Evolutionary conservation across 2,888 invertebrate species (phyloP), one percentile per base, ranked within the genome.

Genomic region (Clostera curtula): DNA sequence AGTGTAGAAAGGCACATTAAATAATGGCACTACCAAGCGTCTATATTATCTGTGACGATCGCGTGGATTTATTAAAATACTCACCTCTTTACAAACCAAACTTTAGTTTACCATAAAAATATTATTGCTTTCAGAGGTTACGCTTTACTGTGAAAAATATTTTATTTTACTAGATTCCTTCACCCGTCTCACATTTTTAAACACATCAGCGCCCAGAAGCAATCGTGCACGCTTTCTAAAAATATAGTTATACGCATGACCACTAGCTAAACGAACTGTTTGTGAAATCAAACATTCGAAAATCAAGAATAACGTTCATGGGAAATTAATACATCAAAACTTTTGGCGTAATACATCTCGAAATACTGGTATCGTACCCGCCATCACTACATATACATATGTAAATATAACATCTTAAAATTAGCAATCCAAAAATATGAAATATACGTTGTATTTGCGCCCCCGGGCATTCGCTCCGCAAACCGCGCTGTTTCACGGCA

Each of bases 361-460:
- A 79, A 82, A 80, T 80, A 82, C 77, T 80, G 79, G 62, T 60
- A 60, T 65, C 60, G 80, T 79, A 80, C 68, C 59, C 82, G 82
- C 83, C 80, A 63, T 66, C 59, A 72, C 80, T 80, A 82, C 82
- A 76, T 80, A 79, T 80, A 82, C 71, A 83, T 82, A 82, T 82
- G 79, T 82, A 83, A 83, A 83, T 83, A 82, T 82, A 83, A 80
- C 79, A 76, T 83, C 83, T 82, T 83, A 83, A 83, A 82, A 80
- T 80, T 82, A 83, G 83, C 82, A 71, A 82, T 83, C 83, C 83
- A 83, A 83, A 83, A 83, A 83, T 83, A 83, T 79, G 79, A 83
- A 83, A 80, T 83, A 82, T 83, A 79, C 82, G 75, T 73, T 72
- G 75, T 75, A 67, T 73, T 69, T 69, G 70, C 67, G 72, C 79